Conservation (phyloP, 2,888 invertebrate genomes). For the Mesodorylaimus sp. region DNA sequence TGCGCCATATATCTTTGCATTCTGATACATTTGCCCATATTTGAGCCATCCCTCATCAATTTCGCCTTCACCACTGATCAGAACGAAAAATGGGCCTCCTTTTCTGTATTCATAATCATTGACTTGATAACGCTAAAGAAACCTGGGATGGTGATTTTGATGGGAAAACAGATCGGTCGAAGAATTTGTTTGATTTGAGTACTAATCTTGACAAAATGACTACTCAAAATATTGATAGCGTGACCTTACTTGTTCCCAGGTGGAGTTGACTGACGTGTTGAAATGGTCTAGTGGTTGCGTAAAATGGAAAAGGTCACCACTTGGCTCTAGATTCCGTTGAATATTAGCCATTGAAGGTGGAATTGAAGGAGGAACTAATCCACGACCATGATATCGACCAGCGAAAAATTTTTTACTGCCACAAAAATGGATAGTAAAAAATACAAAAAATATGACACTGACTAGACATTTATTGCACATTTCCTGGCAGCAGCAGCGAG, state of each 20-base stretch:
- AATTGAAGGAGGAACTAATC: no score
- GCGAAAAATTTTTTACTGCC: no score
- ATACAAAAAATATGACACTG: no score
- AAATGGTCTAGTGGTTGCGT: background rate
- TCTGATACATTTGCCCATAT: constrained; percentile 34
- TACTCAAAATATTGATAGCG: background rate
- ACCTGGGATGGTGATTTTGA: background rate
- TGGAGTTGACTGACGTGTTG: background rate
- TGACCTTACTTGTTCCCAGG: background rate
- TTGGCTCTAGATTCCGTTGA: no score
- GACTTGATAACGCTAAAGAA: constrained; percentile 53
- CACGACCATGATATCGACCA: no score
- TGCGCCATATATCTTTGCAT: constrained; percentile 58
- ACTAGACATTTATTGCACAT: no score
- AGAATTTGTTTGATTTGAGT: background rate
- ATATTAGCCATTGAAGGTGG: no score
- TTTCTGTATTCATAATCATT: constrained; percentile 52
- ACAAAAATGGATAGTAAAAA: no score
- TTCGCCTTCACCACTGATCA: constrained; percentile 77
- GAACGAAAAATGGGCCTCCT: constrained; percentile 65
- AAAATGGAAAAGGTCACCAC: no score
- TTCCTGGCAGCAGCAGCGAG: no score
- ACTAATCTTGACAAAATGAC: background rate
- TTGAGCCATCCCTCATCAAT: background rate
- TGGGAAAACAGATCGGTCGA: no score